Evolutionary conservation across 2,888 invertebrate genomes (phyloP).

Genomic region (Nomada flava): DNA sequence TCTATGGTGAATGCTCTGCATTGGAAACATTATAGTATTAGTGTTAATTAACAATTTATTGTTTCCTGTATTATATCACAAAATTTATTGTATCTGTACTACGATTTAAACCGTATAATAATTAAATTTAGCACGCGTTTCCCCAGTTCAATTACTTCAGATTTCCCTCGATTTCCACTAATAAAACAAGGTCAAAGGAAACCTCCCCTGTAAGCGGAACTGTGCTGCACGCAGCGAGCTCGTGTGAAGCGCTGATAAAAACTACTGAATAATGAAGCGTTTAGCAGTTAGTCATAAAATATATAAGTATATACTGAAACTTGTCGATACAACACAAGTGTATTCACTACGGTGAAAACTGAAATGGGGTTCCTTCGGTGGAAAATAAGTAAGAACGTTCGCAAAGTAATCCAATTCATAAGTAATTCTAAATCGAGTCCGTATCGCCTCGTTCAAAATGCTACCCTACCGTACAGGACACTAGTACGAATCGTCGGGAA

Average conservation of each 20-base stretch:
- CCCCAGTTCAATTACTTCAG: constrained; percentile 28
- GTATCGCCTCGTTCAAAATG: constrained; percentile 9
- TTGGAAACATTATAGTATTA: no score
- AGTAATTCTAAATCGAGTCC: constrained; percentile 1
- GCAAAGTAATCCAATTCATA: constrained; percentile 23
- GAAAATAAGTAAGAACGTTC: constrained; percentile 48
- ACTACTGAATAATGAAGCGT: constrained; percentile 81
- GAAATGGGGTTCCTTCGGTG: constrained; percentile 61
- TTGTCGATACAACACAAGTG: constrained; percentile 65
- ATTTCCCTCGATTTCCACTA: constrained; percentile 8
- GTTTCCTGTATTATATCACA: no score
- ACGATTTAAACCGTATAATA: no score
- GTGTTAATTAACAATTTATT: no score
- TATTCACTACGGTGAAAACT: constrained; percentile 70
- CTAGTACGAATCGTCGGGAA: not conserved
- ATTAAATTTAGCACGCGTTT: not conserved
- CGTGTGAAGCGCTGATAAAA: constrained; percentile 82
- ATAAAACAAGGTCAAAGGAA: constrained; percentile 34
- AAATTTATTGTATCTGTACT: no score
- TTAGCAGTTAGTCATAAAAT: constrained; percentile 75
- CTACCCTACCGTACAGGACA: constrained; percentile 31
- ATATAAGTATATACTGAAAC: constrained; percentile 56
- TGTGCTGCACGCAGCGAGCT: constrained; percentile 82
- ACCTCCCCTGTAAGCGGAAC: constrained; percentile 57
- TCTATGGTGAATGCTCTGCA: not conserved